Percentiles rank a stretch among this genome's conserved stretches.
These are phyloP conservation scores for Anagyrus pseudococci DNA, from an alignment of 2,888 invertebrate genomes.

Conservation along the genomic window DNA sequence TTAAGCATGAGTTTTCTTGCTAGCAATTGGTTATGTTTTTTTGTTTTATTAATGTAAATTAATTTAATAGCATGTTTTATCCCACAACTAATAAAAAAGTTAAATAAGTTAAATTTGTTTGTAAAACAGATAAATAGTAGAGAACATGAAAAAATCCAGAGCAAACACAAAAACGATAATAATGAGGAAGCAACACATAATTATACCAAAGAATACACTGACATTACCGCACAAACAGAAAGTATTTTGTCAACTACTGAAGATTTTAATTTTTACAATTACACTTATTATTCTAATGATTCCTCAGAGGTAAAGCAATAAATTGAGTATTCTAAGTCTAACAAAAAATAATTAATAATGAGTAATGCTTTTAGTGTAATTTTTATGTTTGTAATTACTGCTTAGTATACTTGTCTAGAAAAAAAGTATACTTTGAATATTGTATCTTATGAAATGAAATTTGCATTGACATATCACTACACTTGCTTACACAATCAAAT, in stretches of 20 bases:
- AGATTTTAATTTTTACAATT: slow-evolving; percentile 49
- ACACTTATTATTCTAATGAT: background rate
- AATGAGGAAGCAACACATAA: slow-evolving; percentile 21
- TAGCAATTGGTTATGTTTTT: too few relatives aligned
- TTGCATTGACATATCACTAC: too few relatives aligned
- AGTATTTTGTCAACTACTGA: background rate
- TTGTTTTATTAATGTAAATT: too few relatives aligned
- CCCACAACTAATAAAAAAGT: background rate
- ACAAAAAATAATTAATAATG: too few relatives aligned
- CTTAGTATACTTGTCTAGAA: too few relatives aligned
- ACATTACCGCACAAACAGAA: background rate
- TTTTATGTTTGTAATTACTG: too few relatives aligned
- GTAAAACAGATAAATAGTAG: slow-evolving; percentile 20
- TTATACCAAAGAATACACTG: background rate
- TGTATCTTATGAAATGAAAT: too few relatives aligned
- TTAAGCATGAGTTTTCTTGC: too few relatives aligned
- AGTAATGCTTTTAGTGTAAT: too few relatives aligned
- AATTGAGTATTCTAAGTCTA: background rate
- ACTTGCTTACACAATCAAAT: too few relatives aligned
- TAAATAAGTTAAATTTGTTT: slow-evolving; percentile 9
- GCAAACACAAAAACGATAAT: slow-evolving; percentile 22
- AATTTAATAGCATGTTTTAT: slow-evolving; percentile 3
- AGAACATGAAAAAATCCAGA: slow-evolving; percentile 4
- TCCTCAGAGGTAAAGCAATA: slow-evolving; percentile 20
- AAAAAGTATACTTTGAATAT: too few relatives aligned